These are phyloP conservation scores for Timandra comae DNA, from an alignment of 2,888 invertebrate genomes.

Conservation along the genomic window DNA sequence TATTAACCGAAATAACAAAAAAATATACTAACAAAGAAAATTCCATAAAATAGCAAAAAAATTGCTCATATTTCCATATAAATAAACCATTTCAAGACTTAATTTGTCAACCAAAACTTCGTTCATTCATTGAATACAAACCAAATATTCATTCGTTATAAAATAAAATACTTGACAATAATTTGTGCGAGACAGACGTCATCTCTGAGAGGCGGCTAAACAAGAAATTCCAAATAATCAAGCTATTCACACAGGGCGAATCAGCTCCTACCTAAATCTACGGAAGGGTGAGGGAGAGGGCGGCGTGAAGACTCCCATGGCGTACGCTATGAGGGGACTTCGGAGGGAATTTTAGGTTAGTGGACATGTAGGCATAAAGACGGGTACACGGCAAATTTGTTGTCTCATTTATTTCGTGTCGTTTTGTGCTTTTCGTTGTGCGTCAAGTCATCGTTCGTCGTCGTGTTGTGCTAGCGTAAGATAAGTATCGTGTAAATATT, in stretches of 20 bases:
- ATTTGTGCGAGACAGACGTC: constrained; percentile 24
- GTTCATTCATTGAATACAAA: too few species aligned
- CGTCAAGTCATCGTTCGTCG: constrained; percentile 72
- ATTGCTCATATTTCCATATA: constrained; percentile 8
- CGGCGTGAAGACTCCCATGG: constrained; percentile 70
- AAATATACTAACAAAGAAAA: neutral
- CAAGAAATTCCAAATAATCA: constrained; percentile 70
- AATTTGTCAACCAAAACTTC: constrained; percentile 3
- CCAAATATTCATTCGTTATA: constrained; percentile 19
- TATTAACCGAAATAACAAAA: constrained; percentile 1
- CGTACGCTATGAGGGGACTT: constrained; percentile 62
- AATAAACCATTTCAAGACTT: constrained; percentile 4
- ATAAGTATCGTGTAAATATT: constrained; percentile 35
- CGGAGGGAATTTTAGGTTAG: constrained; percentile 75
- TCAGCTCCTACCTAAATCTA: constrained; percentile 63
- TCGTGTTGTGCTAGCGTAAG: constrained; percentile 54
- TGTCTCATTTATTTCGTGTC: constrained; percentile 76
- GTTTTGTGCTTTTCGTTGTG: constrained; percentile 74
- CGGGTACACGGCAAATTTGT: constrained; percentile 76
- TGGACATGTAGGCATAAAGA: constrained; percentile 78
- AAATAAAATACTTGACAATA: constrained; percentile 25
- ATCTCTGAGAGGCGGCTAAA: constrained; percentile 38
- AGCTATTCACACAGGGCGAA: constrained; percentile 66
- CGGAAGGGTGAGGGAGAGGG: constrained; percentile 68
- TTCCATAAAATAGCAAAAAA: constrained; percentile 7